A percentile compares a stretch with the other conserved stretches of the same genome.
Conservation (phyloP, 2,888 invertebrate species). For the Alloplasta piceator region DNA sequence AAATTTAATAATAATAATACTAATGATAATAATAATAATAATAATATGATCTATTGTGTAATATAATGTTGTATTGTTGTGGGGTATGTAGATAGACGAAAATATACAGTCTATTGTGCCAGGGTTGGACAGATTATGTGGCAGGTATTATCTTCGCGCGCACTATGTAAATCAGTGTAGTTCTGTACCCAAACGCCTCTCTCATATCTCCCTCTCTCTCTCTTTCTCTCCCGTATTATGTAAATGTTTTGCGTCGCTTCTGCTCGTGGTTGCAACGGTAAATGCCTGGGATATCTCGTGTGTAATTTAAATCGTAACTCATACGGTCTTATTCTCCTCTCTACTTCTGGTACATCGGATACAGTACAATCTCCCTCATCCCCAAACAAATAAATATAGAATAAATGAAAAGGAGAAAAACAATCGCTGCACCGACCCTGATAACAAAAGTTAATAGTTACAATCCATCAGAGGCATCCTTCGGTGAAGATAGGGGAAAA, state of each 20-base stretch:
- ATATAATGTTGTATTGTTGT: not conserved
- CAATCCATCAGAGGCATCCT: no score
- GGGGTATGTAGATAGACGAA: not conserved
- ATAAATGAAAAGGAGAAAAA: no score
- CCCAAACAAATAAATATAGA: no score
- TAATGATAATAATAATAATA: no score
- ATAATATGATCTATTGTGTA: not conserved
- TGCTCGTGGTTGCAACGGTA: constrained; percentile 33
- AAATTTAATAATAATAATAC: no score
- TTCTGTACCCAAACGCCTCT: constrained; percentile 36
- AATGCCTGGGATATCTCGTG: constrained; percentile 53
- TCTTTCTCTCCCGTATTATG: constrained; percentile 50
- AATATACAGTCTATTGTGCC: constrained; percentile 31
- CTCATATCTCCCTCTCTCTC: constrained; percentile 6
- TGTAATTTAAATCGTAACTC: constrained; percentile 47
- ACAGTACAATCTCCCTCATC: not conserved
- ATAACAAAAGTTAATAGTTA: no score
- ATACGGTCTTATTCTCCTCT: constrained; percentile 12
- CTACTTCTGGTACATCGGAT: not conserved
- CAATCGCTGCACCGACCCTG: no score
- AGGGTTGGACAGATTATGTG: constrained; percentile 52
- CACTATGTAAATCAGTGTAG: constrained; percentile 62
- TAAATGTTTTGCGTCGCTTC: constrained; percentile 52
- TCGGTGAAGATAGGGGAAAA: no score
- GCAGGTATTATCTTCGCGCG: constrained; percentile 58